Percentiles rank a stretch among this genome's conserved stretches.
These are phyloP conservation scores for Myotis vivesi DNA, from an alignment of 2,797 vertebrate species.

Conservation along the genomic window DNA sequence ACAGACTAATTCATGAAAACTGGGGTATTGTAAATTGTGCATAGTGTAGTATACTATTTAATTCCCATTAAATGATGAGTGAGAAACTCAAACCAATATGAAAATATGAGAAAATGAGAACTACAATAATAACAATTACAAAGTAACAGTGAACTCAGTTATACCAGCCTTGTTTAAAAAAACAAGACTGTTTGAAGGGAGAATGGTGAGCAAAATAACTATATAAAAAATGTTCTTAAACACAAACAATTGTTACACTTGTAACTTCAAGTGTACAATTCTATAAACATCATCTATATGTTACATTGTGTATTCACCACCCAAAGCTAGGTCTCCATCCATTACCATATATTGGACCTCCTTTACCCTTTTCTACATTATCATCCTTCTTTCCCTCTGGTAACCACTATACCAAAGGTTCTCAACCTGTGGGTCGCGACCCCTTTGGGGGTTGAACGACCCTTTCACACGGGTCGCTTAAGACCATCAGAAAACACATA, in stretches of 20 bases:
- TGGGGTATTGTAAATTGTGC: background rate
- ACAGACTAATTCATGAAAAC: constrained; percentile 41
- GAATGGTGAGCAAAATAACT: background rate
- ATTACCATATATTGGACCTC: background rate
- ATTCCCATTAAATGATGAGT: constrained; percentile 41
- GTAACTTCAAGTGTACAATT: background rate
- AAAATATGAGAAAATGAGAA: constrained; percentile 43
- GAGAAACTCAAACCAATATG: background rate
- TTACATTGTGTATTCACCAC: background rate
- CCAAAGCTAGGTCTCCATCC: background rate
- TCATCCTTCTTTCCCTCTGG: background rate
- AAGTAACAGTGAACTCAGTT: background rate
- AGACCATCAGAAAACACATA: too few species aligned
- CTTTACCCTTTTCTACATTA: background rate
- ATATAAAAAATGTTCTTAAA: background rate
- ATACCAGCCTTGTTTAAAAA: background rate
- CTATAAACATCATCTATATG: background rate
- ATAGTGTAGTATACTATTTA: background rate
- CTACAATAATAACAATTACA: background rate
- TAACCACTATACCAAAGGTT: background rate
- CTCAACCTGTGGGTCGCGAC: too few species aligned
- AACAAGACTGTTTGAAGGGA: background rate
- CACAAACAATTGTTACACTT: background rate
- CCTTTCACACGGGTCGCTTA: too few species aligned
- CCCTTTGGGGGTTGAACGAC: too few species aligned